phyloP scores from a whole-genome alignment of 2,888 invertebrate species.

The Rutpela maculata region DNA sequence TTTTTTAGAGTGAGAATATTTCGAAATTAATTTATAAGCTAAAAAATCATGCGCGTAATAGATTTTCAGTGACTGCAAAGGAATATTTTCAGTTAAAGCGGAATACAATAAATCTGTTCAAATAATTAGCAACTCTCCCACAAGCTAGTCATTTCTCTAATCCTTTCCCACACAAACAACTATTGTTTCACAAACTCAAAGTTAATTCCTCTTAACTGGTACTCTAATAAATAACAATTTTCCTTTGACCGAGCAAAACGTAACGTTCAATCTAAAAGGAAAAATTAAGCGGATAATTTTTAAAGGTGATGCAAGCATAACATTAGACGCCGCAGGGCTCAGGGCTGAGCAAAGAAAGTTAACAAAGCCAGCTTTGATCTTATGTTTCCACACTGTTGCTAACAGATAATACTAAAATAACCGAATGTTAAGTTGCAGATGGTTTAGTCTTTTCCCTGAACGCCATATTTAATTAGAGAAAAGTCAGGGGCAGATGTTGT shows the following conservation, averaged over 20 bases:
- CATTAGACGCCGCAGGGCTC: slow-evolving; percentile 12
- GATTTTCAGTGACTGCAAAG: not conserved
- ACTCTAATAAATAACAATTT: slow-evolving; percentile 31
- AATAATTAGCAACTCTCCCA: not conserved
- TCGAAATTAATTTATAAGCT: not conserved
- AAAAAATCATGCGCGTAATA: not conserved
- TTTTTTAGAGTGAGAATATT: too few species aligned
- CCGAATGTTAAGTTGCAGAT: slow-evolving; percentile 40
- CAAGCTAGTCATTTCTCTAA: too few species aligned
- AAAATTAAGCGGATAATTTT: slow-evolving; percentile 37
- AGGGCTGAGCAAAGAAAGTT: slow-evolving; percentile 49
- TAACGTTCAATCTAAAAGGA: slow-evolving; percentile 22
- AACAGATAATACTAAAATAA: slow-evolving; percentile 57
- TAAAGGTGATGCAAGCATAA: slow-evolving; percentile 36
- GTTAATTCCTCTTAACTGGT: not conserved
- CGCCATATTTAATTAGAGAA: slow-evolving; percentile 55
- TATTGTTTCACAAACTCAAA: slow-evolving; percentile 18
- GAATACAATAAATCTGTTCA: not conserved
- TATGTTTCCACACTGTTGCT: slow-evolving; percentile 58
- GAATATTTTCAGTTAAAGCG: not conserved
- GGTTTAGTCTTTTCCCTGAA: slow-evolving; percentile 45
- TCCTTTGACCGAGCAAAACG: slow-evolving; percentile 21
- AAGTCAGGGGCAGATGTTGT: slow-evolving; percentile 58
- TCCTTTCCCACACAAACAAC: slow-evolving; percentile 11
- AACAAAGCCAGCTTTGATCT: slow-evolving; percentile 61